A percentile compares a stretch with the other conserved stretches of the same genome.
Conservation (phyloP, 2,113 vertebrate species). For the Hydrochoerus hydrochaeris region DNA sequence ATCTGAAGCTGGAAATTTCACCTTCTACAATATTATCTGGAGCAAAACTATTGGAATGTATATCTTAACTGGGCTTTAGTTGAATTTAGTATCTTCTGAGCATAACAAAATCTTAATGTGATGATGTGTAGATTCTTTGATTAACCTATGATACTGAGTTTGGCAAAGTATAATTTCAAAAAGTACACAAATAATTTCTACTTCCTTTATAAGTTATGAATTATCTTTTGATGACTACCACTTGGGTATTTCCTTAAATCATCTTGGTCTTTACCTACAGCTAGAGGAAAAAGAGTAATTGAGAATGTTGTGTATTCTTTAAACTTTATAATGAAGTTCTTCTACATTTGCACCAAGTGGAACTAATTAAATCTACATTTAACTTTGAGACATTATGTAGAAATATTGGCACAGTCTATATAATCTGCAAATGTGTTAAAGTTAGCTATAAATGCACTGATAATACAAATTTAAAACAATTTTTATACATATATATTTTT, state of each 20-base stretch:
- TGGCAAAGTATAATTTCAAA: slow-evolving; percentile 49
- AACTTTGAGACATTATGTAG: neutral
- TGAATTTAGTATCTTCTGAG: neutral
- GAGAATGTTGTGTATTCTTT: slow-evolving; percentile 1
- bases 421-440: slow-evolving; percentile 44
- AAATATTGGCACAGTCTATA: neutral
- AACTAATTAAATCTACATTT: slow-evolving; percentile 35
- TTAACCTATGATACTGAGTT: slow-evolving; percentile 1
- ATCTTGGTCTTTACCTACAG: neutral
- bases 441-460: slow-evolving; percentile 53
- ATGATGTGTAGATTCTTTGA: neutral
- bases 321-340: slow-evolving; percentile 28
- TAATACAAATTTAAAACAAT: neutral
- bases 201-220: slow-evolving; percentile 29
- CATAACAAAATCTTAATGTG: neutral
- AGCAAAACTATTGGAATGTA: neutral
- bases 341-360: neutral
- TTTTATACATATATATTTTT: slow-evolving; percentile 72
- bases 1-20: neutral
- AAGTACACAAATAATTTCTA: neutral
- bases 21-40: neutral
- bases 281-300: slow-evolving; percentile 34
- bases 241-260: neutral
- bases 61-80: slow-evolving; percentile 26
- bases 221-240: slow-evolving; percentile 33